Evolutionary conservation across 2,888 invertebrate species (phyloP).

Genomic region (Leucophenga montana): DNA sequence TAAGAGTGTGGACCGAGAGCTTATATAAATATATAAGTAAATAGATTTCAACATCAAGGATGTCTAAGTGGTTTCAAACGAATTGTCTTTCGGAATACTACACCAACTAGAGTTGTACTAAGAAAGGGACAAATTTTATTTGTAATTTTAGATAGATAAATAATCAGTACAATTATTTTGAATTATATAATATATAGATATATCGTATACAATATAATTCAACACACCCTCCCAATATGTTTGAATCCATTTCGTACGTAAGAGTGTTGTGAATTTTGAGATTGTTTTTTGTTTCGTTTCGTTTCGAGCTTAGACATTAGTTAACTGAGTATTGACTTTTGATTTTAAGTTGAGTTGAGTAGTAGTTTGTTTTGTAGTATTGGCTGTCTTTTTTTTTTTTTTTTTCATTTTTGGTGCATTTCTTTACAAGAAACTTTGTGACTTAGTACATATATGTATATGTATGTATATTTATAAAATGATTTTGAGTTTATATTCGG

Average conservation of each 20-base stretch:
- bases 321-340: conserved; percentile 11
- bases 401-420: neutral
- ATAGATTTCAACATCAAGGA: conserved; percentile 43
- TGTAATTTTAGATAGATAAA: neutral
- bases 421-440: conserved; percentile 13
- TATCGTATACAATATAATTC: conserved; percentile 45
- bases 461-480: neutral
- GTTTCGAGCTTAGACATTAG: neutral
- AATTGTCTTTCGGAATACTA: neutral
- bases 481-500: conserved; percentile 11
- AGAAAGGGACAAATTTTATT: too few species aligned
- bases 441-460: neutral
- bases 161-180: conserved; percentile 12
- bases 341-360: neutral
- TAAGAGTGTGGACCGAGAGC: too few species aligned
- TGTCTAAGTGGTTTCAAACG: neutral
- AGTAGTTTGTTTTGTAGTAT: neutral
- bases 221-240: conserved; percentile 64
- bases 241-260: conserved; percentile 40
- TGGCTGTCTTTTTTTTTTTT: conserved; percentile 9
- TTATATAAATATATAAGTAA: conserved; percentile 55
- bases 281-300: too few species aligned
- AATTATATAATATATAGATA: conserved; percentile 5
- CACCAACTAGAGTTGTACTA: conserved; percentile 1
- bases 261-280: conserved; percentile 12